Evolutionary conservation across 2,113 vertebrate genomes (phyloP).

Genomic region (Paradoxurus hermaphroditus): DNA sequence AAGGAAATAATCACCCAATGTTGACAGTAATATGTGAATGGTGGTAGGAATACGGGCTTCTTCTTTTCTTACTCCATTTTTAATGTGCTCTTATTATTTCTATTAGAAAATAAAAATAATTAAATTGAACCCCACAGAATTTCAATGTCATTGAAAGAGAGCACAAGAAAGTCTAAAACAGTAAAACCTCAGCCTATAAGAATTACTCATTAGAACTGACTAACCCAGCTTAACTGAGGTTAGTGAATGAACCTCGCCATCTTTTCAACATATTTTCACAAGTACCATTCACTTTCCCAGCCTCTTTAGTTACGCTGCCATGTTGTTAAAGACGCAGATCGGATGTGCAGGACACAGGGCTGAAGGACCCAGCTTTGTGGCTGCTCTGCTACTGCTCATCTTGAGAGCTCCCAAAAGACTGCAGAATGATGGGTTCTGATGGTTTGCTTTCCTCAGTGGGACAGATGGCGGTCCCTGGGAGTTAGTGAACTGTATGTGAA

Average conservation of each 20-base stretch:
- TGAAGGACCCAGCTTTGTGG: background rate
- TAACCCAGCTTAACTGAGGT: background rate
- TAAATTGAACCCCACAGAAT: background rate
- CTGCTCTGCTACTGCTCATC: background rate
- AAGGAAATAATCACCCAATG: background rate
- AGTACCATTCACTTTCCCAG: background rate
- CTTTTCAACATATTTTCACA: background rate
- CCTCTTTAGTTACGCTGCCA: background rate
- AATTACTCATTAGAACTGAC: background rate
- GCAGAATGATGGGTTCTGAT: background rate
- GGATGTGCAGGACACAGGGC: background rate
- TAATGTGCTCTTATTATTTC: constrained; percentile 13
- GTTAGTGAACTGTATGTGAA: background rate
- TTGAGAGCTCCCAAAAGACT: background rate
- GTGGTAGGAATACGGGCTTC: background rate
- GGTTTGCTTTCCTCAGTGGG: background rate
- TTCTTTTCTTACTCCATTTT: background rate
- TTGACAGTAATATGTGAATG: background rate
- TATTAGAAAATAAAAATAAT: constrained; percentile 17
- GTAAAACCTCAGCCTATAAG: background rate
- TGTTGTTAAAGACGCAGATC: background rate
- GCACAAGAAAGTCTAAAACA: background rate
- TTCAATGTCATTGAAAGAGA: background rate
- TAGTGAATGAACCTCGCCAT: background rate
- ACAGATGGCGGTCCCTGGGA: background rate